Evolutionary conservation across 1,140 invertebrate species (phyloP), one percentile per base, ranked within the genome.

Genomic region (Cyclargus thomasi): DNA sequence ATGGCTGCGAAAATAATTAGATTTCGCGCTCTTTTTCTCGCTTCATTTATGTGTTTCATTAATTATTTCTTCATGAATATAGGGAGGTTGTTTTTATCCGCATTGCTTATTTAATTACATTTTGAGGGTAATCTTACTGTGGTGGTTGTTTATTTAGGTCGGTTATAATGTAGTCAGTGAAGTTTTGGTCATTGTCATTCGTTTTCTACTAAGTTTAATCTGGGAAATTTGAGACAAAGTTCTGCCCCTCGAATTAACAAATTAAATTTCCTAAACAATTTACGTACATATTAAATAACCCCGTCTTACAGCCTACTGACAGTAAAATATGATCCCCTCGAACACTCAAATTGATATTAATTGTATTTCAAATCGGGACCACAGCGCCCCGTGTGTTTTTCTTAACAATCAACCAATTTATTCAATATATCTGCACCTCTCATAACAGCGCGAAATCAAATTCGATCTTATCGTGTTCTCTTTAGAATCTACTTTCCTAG

Each of bases 261-360:
- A 62, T 47, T 29, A 67, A 62, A 62, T 22, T 36, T 67, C 18
- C 16, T 64, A 64, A 67, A 72, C 64, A 69, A 64, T 73, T 65
- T 72, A 71, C 64, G 65, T 72, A 76, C 65, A 72, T 64, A 72
- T 78, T 79, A 73, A 74, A 74, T 72, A 73, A 78, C 76, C 71
- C 67, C 67, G 69, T 77, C 29, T 8, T 63, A 63, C 71, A 68
- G 55, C 29, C 29, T 63, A 63, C 71, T 69, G 55, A 74, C 75
- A 75, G 73, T 76, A 77, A 79, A 79, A 74, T 73, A 70, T 70
- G 70, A 67, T 67, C 78, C 82, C 83, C 77, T 82, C 69, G 74
- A 74, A 71, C 55, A 68, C 70, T 66, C 79, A 86, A 90, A 90
- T 88, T 88, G 84, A 88, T 90, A 90, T 88, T 88, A 90, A 90